Conservation (phyloP, 2,113 vertebrate species). For the Plecotus auritus region DNA sequence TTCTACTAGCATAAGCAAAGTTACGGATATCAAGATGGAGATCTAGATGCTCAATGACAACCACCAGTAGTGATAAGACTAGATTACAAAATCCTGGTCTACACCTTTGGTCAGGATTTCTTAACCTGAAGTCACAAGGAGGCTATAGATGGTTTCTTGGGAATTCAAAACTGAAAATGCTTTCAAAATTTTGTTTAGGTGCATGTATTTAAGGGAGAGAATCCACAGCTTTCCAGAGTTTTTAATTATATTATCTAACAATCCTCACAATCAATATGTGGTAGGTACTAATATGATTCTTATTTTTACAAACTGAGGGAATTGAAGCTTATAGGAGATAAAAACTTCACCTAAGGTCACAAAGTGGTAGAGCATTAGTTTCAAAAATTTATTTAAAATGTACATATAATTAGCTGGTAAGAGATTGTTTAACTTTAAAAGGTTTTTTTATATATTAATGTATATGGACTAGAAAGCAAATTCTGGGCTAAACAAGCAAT, state of each 20-base stretch:
- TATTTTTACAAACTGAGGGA: constrained; percentile 1
- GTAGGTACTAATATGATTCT: background rate
- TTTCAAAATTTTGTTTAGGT: constrained; percentile 23
- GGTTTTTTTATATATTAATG: background rate
- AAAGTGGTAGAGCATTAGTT: constrained; percentile 17
- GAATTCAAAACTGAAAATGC: background rate
- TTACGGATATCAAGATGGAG: background rate
- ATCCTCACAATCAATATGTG: background rate
- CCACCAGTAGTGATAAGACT: background rate
- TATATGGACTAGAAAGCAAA: background rate
- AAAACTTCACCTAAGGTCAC: constrained; percentile 18
- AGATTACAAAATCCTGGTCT: background rate
- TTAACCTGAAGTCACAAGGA: background rate
- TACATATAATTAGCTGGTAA: background rate
- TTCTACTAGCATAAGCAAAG: background rate
- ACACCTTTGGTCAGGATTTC: background rate
- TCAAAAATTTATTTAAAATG: background rate
- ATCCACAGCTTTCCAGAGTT: background rate
- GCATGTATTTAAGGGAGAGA: constrained; percentile 19
- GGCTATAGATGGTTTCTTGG: background rate
- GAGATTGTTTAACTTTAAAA: constrained; percentile 16
- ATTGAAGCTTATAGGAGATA: background rate
- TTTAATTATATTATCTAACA: constrained; percentile 19
- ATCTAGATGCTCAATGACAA: background rate
- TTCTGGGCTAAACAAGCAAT: background rate